These are phyloP conservation scores for Paraplagusia blochii DNA, from an alignment of 2,113 vertebrate species.

Conservation along the genomic window DNA sequence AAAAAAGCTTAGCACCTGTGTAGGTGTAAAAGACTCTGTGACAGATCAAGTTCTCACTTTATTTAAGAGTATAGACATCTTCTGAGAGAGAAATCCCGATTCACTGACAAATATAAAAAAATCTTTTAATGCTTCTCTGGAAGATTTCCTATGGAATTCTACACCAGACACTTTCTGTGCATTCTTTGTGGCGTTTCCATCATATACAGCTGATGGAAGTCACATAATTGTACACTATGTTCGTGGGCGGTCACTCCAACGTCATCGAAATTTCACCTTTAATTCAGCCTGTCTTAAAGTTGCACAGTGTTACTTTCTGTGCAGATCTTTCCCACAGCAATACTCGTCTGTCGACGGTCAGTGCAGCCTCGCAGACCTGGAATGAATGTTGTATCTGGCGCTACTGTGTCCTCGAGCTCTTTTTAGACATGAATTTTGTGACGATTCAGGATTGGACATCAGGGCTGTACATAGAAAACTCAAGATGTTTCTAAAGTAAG, in stretches of 20 bases:
- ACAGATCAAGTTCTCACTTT: slow-evolving; percentile 2
- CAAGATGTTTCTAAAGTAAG: too few relatives aligned
- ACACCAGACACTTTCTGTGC: slow-evolving; percentile 18
- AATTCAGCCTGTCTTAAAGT: slow-evolving; percentile 20
- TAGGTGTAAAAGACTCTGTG: slow-evolving; percentile 11
- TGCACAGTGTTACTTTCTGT: slow-evolving; percentile 34
- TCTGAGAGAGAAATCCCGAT: slow-evolving; percentile 24
- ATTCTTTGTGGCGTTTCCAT: slow-evolving; percentile 41
- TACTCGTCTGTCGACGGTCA: slow-evolving; percentile 36
- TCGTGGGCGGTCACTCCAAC: slow-evolving; percentile 19
- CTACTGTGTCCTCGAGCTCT: background rate
- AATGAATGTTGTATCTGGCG: slow-evolving; percentile 60
- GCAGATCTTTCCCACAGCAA: slow-evolving; percentile 55
- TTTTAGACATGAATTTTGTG: too few relatives aligned
- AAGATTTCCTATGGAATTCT: slow-evolving; percentile 25
- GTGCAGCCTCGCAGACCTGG: slow-evolving; percentile 14
- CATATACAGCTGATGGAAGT: slow-evolving; percentile 55
- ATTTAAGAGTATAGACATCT: slow-evolving; percentile 22
- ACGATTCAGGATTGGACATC: too few relatives aligned
- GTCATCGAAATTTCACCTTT: slow-evolving; percentile 20
- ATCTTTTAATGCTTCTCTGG: slow-evolving; percentile 10
- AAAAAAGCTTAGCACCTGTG: slow-evolving; percentile 28
- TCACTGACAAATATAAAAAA: slow-evolving; percentile 39
- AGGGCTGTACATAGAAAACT: too few relatives aligned
- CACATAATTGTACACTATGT: slow-evolving; percentile 25